These are phyloP conservation scores for Bos javanicus DNA, from an alignment of 2,113 vertebrate genomes.

Conservation along the genomic window DNA sequence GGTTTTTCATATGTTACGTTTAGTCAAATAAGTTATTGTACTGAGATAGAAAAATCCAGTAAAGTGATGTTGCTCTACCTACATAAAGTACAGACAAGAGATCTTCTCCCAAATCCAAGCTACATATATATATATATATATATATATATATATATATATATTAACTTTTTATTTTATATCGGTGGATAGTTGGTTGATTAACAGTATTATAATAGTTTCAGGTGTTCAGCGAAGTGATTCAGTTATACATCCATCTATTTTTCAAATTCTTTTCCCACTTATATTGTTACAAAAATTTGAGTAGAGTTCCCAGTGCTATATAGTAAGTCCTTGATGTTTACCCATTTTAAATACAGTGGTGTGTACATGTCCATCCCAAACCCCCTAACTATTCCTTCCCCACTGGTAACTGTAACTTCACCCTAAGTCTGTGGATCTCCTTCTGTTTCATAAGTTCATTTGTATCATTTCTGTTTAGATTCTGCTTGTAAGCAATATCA, in stretches of 20 bases:
- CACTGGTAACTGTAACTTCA: not conserved
- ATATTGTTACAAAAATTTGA: not conserved
- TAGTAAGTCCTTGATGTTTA: not conserved
- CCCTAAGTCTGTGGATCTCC: not conserved
- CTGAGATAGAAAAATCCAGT: not conserved
- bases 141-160: no score
- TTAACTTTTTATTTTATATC: not conserved
- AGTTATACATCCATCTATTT: not conserved
- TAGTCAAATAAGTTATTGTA: not conserved
- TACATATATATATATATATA: not conserved
- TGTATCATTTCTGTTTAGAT: not conserved
- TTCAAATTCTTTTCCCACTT: not conserved
- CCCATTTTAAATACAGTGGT: not conserved
- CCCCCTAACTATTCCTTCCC: not conserved
- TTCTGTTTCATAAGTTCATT: not conserved
- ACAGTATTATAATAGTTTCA: not conserved
- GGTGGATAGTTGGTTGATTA: not conserved
- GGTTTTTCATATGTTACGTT: not conserved
- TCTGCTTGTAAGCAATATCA: not conserved
- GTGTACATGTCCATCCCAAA: not conserved
- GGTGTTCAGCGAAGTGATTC: not conserved
- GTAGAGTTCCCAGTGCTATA: not conserved
- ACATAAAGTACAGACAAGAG: not conserved
- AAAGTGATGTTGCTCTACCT: not conserved
- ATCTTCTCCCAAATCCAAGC: not conserved